phyloP scores from a whole-genome alignment of 2,797 vertebrate species.

The Thamnophis elegans region DNA sequence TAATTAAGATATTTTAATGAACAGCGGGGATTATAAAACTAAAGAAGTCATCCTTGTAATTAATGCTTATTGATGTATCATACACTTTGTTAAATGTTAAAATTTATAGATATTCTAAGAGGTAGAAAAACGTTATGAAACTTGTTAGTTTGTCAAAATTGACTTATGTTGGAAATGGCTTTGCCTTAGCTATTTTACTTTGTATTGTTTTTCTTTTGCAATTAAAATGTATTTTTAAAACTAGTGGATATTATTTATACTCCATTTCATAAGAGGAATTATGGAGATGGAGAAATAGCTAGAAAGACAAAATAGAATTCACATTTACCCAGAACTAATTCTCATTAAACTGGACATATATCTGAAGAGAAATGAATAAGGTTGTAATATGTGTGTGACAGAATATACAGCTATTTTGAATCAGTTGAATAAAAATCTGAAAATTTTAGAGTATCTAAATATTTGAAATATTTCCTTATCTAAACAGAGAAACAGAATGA shows the following conservation, averaged over 20 bases:
- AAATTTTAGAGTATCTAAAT: background rate
- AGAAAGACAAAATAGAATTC: background rate
- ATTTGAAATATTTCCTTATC: background rate
- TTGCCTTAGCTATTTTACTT: conserved; percentile 59
- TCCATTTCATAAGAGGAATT: background rate
- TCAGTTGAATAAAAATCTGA: background rate
- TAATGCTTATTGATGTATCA: conserved; percentile 48
- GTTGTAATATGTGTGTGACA: background rate
- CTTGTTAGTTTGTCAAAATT: conserved; percentile 49
- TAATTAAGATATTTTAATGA: conserved; percentile 42
- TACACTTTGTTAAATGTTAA: conserved; percentile 33
- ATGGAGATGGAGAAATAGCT: background rate
- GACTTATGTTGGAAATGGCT: conserved; percentile 66
- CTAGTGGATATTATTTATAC: background rate
- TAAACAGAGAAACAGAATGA: no score
- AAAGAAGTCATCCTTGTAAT: conserved; percentile 20
- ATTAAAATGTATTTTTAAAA: conserved; percentile 66
- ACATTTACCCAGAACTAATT: background rate
- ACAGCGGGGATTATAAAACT: conserved; percentile 28
- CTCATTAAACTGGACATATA: background rate
- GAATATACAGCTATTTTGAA: background rate
- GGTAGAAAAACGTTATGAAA: conserved; percentile 65
- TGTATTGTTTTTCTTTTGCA: conserved; percentile 61
- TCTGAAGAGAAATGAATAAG: background rate
- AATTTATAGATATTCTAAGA: conserved; percentile 42